Percentiles rank a stretch among this genome's conserved stretches.
phyloP scores from a whole-genome alignment of 2,113 vertebrate species.

The Scytalopus superciliaris region DNA sequence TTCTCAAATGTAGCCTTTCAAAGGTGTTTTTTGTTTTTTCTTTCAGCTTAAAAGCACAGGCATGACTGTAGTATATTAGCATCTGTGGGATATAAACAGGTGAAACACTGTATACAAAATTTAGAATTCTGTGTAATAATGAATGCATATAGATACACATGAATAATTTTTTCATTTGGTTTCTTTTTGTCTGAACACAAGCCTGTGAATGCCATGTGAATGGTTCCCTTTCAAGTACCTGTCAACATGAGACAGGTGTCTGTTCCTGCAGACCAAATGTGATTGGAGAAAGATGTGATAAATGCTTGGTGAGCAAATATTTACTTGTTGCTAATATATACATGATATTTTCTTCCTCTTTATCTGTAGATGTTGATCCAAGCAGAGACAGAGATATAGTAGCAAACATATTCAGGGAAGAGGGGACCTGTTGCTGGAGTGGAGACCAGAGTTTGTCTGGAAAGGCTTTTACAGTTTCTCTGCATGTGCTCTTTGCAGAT shows the following conservation, averaged over 20 bases:
- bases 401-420: neutral
- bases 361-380: neutral
- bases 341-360: neutral
- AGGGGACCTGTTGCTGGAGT: neutral
- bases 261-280: constrained; percentile 86
- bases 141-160: neutral
- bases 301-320: constrained; percentile 81
- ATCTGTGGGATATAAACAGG: neutral
- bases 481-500: neutral
- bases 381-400: neutral
- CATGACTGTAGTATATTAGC: neutral
- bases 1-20: neutral
- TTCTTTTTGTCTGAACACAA: constrained; percentile 44
- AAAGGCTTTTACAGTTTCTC: neutral
- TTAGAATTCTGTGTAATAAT: neutral
- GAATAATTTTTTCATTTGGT: neutral
- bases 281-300: constrained; percentile 81
- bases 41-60: neutral
- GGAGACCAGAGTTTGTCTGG: neutral
- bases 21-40: neutral
- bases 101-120: neutral
- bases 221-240: constrained; percentile 78
- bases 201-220: constrained; percentile 83
- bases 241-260: constrained; percentile 81
- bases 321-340: neutral